Evolutionary conservation across 2,797 vertebrate genomes (phyloP).

Genomic region (Scyliorhinus canicula): DNA sequence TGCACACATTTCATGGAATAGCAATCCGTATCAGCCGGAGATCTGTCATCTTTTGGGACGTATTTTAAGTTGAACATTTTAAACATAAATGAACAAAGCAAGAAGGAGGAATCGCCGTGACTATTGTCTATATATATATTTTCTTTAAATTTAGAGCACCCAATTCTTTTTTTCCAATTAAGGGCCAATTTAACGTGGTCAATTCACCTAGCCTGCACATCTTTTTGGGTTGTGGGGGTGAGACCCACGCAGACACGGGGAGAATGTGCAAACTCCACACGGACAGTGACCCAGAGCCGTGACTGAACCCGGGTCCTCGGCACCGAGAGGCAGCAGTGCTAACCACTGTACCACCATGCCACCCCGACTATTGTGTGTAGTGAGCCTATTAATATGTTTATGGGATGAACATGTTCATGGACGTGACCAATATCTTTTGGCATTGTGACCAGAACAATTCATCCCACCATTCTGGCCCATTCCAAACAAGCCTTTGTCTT

Average conservation of each 20-base stretch:
- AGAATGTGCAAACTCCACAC: no score
- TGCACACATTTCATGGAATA: not conserved
- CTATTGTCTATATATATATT: no score
- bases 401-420: not conserved
- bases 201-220: no score
- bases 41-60: not conserved
- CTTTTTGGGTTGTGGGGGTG: no score
- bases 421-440: not conserved
- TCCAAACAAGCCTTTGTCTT: not conserved
- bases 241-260: no score
- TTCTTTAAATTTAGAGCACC: no score
- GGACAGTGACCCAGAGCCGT: no score
- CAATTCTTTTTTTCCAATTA: no score
- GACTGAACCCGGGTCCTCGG: no score
- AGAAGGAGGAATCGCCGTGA: not conserved
- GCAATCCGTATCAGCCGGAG: not conserved
- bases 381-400: not conserved
- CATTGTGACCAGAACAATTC: not conserved
- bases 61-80: not conserved
- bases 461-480: not conserved
- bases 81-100: not conserved
- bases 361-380: not conserved
- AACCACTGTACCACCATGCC: no score
- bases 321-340: no score
- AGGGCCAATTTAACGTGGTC: no score